These are phyloP conservation scores for Drosophila cognata DNA, from an alignment of 2,888 invertebrate genomes.

Conservation along the genomic window DNA sequence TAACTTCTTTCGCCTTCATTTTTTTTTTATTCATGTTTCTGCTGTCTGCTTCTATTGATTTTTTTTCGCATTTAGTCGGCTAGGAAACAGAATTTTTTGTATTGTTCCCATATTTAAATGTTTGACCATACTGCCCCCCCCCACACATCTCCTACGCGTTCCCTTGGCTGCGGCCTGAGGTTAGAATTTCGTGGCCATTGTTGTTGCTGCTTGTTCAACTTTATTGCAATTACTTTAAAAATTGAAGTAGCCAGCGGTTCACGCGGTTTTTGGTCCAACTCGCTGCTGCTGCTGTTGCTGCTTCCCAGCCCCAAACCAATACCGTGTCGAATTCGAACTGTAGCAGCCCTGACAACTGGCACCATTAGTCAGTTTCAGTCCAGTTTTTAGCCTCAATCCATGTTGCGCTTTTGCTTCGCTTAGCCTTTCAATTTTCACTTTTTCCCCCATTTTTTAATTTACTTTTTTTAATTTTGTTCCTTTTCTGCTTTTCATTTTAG, in stretches of 20 bases:
- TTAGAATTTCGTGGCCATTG: constrained; percentile 67
- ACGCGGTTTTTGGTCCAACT: constrained; percentile 57
- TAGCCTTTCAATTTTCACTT: constrained; percentile 75
- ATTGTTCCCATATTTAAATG: constrained; percentile 60
- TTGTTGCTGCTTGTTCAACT: constrained; percentile 65
- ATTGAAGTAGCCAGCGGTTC: constrained; percentile 79
- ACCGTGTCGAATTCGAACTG: constrained; percentile 26
- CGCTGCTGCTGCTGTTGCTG: neutral
- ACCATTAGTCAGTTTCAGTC: constrained; percentile 64
- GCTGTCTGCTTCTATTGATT: constrained; percentile 86
- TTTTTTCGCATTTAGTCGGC: constrained; percentile 77
- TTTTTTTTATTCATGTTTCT: constrained; percentile 74
- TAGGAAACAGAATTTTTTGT: constrained; percentile 43
- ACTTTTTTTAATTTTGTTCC: constrained; percentile 21
- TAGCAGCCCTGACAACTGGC: constrained; percentile 56
- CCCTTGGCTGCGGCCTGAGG: constrained; percentile 66
- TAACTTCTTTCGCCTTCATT: constrained; percentile 65
- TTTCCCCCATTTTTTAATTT: constrained; percentile 27
- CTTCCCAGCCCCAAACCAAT: constrained; percentile 13
- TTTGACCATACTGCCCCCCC: constrained; percentile 56
- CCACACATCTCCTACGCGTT: constrained; percentile 9
- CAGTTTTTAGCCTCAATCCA: constrained; percentile 37
- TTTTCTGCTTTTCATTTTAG: constrained; percentile 45
- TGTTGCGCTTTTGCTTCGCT: constrained; percentile 40
- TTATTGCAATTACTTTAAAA: constrained; percentile 81